Conservation (phyloP, 2,113 vertebrate species). For the Syngnathoides biaculeatus region DNA sequence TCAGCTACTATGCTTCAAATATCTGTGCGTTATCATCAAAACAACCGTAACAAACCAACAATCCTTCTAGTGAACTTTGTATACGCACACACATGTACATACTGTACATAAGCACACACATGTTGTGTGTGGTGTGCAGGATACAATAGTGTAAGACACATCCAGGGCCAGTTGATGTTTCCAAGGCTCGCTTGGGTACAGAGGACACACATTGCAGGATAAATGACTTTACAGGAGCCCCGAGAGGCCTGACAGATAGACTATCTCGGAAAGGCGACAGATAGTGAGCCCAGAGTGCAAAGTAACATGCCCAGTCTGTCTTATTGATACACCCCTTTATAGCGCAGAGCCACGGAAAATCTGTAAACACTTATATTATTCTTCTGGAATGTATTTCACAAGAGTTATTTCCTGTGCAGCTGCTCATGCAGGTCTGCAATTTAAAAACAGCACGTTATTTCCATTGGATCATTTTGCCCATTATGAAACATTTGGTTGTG, state of each 20-base stretch:
- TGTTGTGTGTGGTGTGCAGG: background rate
- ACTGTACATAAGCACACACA: background rate
- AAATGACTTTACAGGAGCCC: background rate
- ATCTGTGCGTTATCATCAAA: background rate
- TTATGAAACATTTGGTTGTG: background rate
- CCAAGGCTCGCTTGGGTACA: background rate
- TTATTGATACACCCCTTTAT: background rate
- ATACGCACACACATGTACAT: background rate
- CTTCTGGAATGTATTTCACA: background rate
- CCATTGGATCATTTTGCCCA: background rate
- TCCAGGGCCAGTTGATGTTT: slow-evolving; percentile 13
- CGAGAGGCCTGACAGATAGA: background rate
- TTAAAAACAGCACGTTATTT: background rate
- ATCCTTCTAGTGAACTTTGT: background rate
- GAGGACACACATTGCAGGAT: slow-evolving; percentile 1
- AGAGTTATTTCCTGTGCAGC: slow-evolving; percentile 5
- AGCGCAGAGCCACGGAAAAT: background rate
- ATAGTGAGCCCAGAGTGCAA: background rate
- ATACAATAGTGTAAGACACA: slow-evolving; percentile 5
- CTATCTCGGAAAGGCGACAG: background rate
- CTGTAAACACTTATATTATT: background rate
- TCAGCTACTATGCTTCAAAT: background rate
- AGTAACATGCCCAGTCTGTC: background rate
- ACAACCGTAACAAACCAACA: background rate
- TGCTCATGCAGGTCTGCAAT: background rate